Percentiles rank a stretch among this genome's conserved stretches.
These are phyloP conservation scores for Eonycteris spelaea DNA, from an alignment of 2,113 vertebrate species.

Conservation along the genomic window DNA sequence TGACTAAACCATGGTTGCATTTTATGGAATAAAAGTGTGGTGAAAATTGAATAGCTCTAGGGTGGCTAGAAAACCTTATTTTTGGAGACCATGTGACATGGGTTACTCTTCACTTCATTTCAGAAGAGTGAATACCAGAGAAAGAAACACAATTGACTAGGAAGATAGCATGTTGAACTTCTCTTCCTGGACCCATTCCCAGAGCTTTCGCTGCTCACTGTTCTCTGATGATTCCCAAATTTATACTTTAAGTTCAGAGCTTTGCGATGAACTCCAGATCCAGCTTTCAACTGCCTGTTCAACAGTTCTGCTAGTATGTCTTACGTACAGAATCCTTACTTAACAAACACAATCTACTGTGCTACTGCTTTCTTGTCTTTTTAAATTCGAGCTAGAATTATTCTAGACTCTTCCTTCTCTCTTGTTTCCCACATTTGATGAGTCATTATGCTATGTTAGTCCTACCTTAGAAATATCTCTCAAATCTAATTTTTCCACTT, in stretches of 20 bases:
- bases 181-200: constrained; percentile 49
- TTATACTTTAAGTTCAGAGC: constrained; percentile 23
- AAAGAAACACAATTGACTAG: constrained; percentile 44
- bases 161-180: constrained; percentile 49
- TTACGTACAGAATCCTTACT: neutral
- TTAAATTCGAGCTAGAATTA: neutral
- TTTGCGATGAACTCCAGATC: constrained; percentile 32
- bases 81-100: constrained; percentile 48
- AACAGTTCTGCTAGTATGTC: neutral
- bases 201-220: constrained; percentile 36
- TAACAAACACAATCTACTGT: neutral
- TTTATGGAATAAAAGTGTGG: constrained; percentile 47
- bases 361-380: neutral
- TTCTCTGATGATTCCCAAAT: constrained; percentile 40
- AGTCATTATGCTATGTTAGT: neutral
- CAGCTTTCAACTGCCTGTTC: constrained; percentile 11
- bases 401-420: neutral
- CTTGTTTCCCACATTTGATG: neutral
- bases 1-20: neutral
- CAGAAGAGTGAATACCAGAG: constrained; percentile 44
- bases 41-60: constrained; percentile 24
- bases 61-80: constrained; percentile 35
- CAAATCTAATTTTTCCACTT: neutral
- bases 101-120: constrained; percentile 56
- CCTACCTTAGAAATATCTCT: neutral